Percentiles rank a stretch among this genome's conserved stretches.
Evolutionary conservation across 1,140 invertebrate genomes (phyloP).

Genomic region (Zaprionus vittiger): DNA sequence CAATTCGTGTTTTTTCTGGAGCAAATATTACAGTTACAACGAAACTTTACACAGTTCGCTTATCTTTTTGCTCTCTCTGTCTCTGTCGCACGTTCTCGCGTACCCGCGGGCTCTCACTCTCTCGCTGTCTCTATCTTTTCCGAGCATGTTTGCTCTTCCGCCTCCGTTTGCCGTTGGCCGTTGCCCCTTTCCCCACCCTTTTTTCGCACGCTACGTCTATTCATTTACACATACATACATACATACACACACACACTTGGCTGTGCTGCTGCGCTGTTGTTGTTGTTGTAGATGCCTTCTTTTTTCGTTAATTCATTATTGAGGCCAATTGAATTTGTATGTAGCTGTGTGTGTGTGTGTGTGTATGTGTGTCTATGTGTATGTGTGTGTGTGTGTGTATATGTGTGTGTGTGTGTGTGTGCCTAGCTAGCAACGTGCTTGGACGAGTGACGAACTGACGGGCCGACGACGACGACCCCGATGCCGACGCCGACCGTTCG

Average conservation of each 20-base stretch:
- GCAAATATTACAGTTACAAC: slow-evolving; percentile 48
- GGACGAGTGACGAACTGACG: slow-evolving; percentile 73
- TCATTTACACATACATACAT: neutral
- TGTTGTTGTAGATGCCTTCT: slow-evolving; percentile 48
- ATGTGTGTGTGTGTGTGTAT: slow-evolving; percentile 33
- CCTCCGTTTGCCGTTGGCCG: slow-evolving; percentile 9
- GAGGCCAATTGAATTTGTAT: slow-evolving; percentile 81
- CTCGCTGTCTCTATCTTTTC: slow-evolving; percentile 15
- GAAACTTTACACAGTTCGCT: slow-evolving; percentile 62
- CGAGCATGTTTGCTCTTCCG: slow-evolving; percentile 20
- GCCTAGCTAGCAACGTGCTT: slow-evolving; percentile 71
- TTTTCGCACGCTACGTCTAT: slow-evolving; percentile 69
- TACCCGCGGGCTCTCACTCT: slow-evolving; percentile 1
- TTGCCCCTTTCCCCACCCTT: slow-evolving; percentile 14
- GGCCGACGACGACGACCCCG: slow-evolving; percentile 50
- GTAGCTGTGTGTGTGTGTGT: slow-evolving; percentile 27
- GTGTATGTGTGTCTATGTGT: slow-evolving; percentile 8
- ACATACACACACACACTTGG: neutral
- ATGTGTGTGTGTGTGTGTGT: slow-evolving; percentile 34
- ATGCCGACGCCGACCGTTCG: slow-evolving; percentile 48
- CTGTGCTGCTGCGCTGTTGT: slow-evolving; percentile 32
- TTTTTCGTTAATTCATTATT: slow-evolving; percentile 82
- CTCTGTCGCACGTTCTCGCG: slow-evolving; percentile 18
- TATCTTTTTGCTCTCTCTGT: slow-evolving; percentile 44
- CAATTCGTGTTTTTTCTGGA: slow-evolving; percentile 7